Percentiles rank a stretch among this genome's conserved stretches.
phyloP scores from a whole-genome alignment of 2,888 invertebrate species.

The Eustalomyia histrio region DNA sequence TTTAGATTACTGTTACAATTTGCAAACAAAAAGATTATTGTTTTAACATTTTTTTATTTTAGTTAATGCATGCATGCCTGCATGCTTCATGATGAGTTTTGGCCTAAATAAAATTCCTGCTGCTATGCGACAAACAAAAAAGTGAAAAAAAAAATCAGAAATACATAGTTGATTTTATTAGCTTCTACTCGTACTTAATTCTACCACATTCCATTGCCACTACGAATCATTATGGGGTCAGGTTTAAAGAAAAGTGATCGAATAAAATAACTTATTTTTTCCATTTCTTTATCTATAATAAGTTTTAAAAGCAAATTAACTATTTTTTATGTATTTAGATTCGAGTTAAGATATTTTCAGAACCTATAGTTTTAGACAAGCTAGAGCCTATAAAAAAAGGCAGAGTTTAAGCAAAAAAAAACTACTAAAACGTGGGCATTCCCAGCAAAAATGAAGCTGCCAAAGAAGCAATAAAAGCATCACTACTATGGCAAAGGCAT shows the following conservation, averaged over 20 bases:
- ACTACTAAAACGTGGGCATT: too few species aligned
- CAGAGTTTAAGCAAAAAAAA: too few species aligned
- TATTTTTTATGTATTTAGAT: too few species aligned
- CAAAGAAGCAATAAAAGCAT: too few species aligned
- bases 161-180: constrained; percentile 54
- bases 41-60: constrained; percentile 44
- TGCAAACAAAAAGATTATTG: constrained; percentile 54
- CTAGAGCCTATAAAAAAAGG: too few species aligned
- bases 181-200: constrained; percentile 41
- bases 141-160: constrained; percentile 9
- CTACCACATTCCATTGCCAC: constrained; percentile 47
- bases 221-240: neutral
- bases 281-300: too few species aligned
- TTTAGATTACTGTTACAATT: constrained; percentile 57
- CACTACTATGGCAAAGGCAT: too few species aligned
- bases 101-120: constrained; percentile 46
- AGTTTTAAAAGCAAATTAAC: too few species aligned
- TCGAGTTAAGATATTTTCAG: too few species aligned
- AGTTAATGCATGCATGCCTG: constrained; percentile 54
- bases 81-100: constrained; percentile 54
- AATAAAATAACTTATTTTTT: too few species aligned
- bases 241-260: neutral
- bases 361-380: too few species aligned
- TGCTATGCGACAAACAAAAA: constrained; percentile 58
- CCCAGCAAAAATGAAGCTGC: too few species aligned